Evolutionary conservation across 1,140 invertebrate genomes (phyloP).

Genomic region (Hormaphis cornu): DNA sequence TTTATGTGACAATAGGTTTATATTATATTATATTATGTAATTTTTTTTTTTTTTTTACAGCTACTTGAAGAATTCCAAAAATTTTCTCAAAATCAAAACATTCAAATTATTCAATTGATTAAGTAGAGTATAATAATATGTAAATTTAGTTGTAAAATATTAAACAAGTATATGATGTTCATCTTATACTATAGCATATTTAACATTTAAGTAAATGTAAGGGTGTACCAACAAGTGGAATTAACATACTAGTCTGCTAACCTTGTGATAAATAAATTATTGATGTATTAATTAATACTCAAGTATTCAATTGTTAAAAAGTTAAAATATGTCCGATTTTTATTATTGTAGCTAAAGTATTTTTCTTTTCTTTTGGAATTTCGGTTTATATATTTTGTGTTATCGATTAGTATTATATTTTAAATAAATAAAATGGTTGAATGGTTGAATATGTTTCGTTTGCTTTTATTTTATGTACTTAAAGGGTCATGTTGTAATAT

Average conservation of each 20-base stretch:
- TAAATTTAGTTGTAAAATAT: not conserved
- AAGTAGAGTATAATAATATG: constrained; percentile 8
- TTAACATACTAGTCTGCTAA: constrained; percentile 30
- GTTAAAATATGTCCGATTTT: not conserved
- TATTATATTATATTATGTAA: not conserved
- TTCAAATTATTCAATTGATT: constrained; percentile 48
- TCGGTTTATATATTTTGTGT: not conserved
- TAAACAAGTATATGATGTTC: not conserved
- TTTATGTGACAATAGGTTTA: not conserved
- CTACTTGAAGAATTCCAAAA: constrained; percentile 55
- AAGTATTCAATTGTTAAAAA: not conserved
- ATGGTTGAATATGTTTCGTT: not conserved
- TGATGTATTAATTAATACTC: not conserved
- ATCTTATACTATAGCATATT: not conserved
- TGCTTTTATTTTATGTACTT: not conserved
- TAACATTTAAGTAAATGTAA: not conserved
- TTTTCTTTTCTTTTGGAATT: not conserved
- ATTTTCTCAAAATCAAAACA: constrained; percentile 51
- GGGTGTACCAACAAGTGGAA: constrained; percentile 7
- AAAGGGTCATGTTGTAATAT: not conserved
- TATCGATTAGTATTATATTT: not conserved
- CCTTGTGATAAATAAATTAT: constrained; percentile 24
- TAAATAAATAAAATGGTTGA: not conserved
- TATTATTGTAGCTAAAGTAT: not conserved
- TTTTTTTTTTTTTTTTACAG: constrained; percentile 44